These are phyloP conservation scores for Syrmaticus mikado DNA, from an alignment of 2,113 vertebrate species.

Conservation along the genomic window DNA sequence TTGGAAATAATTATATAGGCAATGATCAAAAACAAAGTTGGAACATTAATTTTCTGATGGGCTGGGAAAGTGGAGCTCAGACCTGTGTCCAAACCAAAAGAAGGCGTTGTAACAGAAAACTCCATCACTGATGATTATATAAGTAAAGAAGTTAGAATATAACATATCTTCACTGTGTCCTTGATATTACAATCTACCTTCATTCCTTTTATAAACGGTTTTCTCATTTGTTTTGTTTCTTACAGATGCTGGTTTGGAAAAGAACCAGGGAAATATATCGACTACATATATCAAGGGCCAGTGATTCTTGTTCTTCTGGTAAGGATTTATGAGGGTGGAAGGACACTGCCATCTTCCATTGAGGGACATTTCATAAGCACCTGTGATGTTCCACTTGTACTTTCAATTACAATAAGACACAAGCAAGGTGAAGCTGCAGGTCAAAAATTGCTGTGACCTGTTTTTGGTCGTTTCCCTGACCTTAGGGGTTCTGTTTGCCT, in stretches of 20 bases:
- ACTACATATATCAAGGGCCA: constrained; percentile 98
- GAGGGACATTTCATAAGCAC: background rate
- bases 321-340: constrained; percentile 44
- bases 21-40: background rate
- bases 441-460: background rate
- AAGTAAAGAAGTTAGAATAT: background rate
- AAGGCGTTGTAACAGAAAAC: background rate
- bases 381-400: background rate
- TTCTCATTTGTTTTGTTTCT: constrained; percentile 7
- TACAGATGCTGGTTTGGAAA: constrained; percentile 98
- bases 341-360: background rate
- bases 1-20: background rate
- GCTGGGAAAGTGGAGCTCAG: background rate
- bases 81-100: background rate
- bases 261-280: constrained; percentile 93
- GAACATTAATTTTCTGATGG: background rate
- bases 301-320: constrained; percentile 97
- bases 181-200: background rate
- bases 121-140: background rate
- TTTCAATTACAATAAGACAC: background rate
- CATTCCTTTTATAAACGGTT: background rate
- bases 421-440: background rate
- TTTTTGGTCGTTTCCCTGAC: background rate
- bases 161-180: background rate
- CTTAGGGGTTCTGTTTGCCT: background rate